Conservation (phyloP, 2,113 vertebrate genomes). For the Aspiorhynchus laticeps region DNA sequence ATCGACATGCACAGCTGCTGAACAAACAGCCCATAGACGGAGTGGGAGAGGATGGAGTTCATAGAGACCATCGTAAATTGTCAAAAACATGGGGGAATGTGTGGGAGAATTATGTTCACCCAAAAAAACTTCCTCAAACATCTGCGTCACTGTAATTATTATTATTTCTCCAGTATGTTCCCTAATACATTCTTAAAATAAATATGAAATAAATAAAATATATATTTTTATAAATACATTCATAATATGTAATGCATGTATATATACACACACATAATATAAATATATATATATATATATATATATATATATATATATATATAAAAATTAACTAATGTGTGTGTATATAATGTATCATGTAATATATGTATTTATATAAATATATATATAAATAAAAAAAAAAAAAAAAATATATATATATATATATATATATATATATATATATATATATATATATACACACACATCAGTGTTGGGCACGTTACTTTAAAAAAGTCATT, state of each 20-base stretch:
- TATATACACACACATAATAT: too few species aligned
- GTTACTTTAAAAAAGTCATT: too few species aligned
- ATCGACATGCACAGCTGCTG: background rate
- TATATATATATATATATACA: too few species aligned
- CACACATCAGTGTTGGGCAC: too few species aligned
- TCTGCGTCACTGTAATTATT: background rate
- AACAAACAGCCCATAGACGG: background rate
- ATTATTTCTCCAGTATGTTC: background rate
- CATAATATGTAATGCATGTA: background rate
- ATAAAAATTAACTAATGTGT: too few species aligned
- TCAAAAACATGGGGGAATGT: background rate
- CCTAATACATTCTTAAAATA: background rate
- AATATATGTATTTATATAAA: too few species aligned
- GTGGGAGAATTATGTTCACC: background rate
- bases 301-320: too few species aligned
- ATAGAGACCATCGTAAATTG: constrained; percentile 33
- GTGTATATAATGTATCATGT: too few species aligned
- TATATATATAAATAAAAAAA: too few species aligned
- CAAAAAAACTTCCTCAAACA: background rate
- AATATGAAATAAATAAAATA: background rate
- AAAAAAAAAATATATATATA: too few species aligned
- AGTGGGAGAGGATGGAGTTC: constrained; percentile 4
- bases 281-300: too few species aligned
- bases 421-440: too few species aligned
- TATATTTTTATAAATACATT: background rate